Evolutionary conservation across 1,140 invertebrate species (phyloP).

Genomic region (Charaxes varanes): DNA sequence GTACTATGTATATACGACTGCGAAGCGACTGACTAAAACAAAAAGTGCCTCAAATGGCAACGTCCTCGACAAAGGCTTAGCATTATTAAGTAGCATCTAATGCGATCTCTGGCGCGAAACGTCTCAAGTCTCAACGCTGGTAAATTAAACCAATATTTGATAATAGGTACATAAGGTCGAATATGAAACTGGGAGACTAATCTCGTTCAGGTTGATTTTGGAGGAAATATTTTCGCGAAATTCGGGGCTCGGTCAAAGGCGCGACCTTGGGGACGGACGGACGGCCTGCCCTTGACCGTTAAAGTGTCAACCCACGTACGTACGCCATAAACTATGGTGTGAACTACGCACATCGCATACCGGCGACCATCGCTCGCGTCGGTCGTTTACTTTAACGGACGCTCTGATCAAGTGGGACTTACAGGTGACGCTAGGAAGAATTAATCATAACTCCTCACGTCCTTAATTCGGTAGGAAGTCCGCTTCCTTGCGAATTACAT

Average conservation of each 20-base stretch:
- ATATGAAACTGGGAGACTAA: not conserved
- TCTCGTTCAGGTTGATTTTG: conserved; percentile 9
- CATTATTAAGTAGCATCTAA: conserved; percentile 18
- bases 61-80: conserved; percentile 15
- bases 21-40: no score
- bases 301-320: conserved; percentile 39
- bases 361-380: conserved; percentile 5
- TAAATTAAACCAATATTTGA: not conserved
- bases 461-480: no score
- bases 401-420: no score
- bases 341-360: conserved; percentile 33
- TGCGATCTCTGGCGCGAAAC: not conserved
- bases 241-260: conserved; percentile 36
- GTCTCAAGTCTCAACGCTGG: not conserved
- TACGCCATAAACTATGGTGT: conserved; percentile 35
- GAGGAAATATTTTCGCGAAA: conserved; percentile 29
- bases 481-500: no score
- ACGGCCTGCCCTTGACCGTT: conserved; percentile 43
- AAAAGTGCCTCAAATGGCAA: conserved; percentile 15
- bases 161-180: conserved; percentile 1
- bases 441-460: no score
- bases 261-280: conserved; percentile 43
- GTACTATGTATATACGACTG: no score
- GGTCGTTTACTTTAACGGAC: conserved; percentile 7
- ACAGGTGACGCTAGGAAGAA: not conserved